Conservation (phyloP, 2,888 invertebrate genomes). For the Monochamus alternatus region DNA sequence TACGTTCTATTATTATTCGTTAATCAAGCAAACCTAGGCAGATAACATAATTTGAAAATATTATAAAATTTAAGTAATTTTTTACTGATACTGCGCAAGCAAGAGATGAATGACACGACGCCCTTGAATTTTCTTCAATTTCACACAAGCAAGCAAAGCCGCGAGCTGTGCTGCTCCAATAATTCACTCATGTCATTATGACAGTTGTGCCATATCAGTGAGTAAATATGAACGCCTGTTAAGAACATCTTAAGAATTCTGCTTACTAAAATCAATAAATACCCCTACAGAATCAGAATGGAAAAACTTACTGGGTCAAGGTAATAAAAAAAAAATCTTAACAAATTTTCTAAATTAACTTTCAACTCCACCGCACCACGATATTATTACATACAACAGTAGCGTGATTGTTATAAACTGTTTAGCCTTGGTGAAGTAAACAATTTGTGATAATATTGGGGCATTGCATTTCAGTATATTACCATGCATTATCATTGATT, state of each 20-base stretch:
- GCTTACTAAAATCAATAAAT: neutral
- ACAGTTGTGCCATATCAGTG: neutral
- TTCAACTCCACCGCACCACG: neutral
- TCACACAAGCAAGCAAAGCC: too few relatives aligned
- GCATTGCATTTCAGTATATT: conserved; percentile 3
- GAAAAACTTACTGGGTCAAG: conserved; percentile 23
- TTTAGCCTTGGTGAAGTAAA: conserved; percentile 32
- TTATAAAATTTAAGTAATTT: too few relatives aligned
- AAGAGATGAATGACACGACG: neutral
- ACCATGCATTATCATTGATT: conserved; percentile 13
- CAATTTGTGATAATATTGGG: conserved; percentile 6
- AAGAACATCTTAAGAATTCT: neutral
- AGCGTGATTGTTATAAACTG: conserved; percentile 6
- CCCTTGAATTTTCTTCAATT: neutral
- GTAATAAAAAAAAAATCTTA: conserved; percentile 5
- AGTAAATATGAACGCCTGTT: neutral
- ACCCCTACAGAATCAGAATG: neutral
- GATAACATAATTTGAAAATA: too few relatives aligned
- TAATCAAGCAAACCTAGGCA: too few relatives aligned
- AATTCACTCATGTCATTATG: neutral
- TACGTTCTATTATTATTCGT: too few relatives aligned
- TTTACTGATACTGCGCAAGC: conserved; percentile 1
- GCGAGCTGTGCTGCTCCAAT: neutral
- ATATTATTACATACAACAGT: conserved; percentile 8
- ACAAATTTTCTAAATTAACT: conserved; percentile 4